These are phyloP conservation scores for Acipenser ruthenus DNA, from an alignment of 2,797 vertebrate genomes.

Conservation along the genomic window DNA sequence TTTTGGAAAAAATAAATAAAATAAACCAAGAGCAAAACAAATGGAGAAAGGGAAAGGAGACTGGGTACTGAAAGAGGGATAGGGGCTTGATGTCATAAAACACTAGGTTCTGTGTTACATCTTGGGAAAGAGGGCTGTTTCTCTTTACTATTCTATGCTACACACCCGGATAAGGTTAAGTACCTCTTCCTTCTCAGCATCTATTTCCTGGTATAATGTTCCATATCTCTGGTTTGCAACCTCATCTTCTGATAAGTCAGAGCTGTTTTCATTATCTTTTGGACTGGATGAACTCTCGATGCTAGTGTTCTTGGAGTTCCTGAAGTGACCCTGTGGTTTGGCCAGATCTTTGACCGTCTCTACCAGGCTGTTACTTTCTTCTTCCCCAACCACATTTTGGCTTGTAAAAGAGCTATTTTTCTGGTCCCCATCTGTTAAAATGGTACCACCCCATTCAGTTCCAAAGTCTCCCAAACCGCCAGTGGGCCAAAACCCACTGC, in stretches of 20 bases:
- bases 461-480: conserved; percentile 39
- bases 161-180: conserved; percentile 33
- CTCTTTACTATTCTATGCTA: conserved; percentile 67
- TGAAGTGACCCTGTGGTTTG: conserved; percentile 40
- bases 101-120: conserved; percentile 44
- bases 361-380: conserved; percentile 24
- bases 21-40: conserved; percentile 27
- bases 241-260: conserved; percentile 96
- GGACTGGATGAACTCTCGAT: conserved; percentile 54
- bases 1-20: conserved; percentile 10
- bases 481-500: conserved; percentile 40
- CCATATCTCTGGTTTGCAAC: conserved; percentile 89
- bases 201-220: conserved; percentile 88
- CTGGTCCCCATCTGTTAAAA: conserved; percentile 21
- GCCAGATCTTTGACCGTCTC: conserved; percentile 33
- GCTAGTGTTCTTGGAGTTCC: conserved; percentile 50
- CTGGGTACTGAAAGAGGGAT: conserved; percentile 27
- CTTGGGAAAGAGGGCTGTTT: conserved; percentile 47
- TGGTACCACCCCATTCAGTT: conserved; percentile 28
- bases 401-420: conserved; percentile 29
- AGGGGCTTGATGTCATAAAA: conserved; percentile 29
- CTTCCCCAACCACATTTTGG: conserved; percentile 29
- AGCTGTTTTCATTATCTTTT: conserved; percentile 79
- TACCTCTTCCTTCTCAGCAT: conserved; percentile 92
- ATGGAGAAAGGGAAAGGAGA: conserved; percentile 34